Base-by-base conservation (phyloP, 92 coral and sea anemone genomes). In the Chrysogorgia sp. region DNA sequence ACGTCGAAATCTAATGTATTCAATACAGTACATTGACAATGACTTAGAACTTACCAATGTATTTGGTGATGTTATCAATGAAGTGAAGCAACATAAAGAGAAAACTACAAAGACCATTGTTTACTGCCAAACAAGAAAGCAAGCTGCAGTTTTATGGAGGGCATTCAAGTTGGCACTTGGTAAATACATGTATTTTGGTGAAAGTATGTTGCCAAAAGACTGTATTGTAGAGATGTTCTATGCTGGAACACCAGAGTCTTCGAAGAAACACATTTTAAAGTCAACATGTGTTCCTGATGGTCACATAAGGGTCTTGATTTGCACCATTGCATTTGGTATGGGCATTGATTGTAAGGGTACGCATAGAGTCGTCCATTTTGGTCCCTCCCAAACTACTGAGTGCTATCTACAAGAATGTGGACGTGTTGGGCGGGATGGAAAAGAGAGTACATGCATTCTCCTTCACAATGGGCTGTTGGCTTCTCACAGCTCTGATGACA, bases 241-340 rank as follows among this genome's bases (percentile, higher is more conserved):
- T n/a, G n/a, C 50, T 43, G 50, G 50, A 33, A 79, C 88, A 9
- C 84, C 88, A 58, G 65, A 63, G 10, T 22, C 58, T 3, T 63
- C 66, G 14, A 85, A 85, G 50, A 58, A 85, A 63, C 59, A 71
- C 20, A 71, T 85, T 14, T 58, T 41, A n/a, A 49, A 71, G 40
- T 68, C 77, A 0, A 74, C 74, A 58, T 26, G 71, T 1, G 20
- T 47, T 28, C 56, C n/a, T 34, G 76, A 74, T 43, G 89, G 86
- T 34, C 85, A 76, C n/a, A 20, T 86, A 10, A 47, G 86, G 10
- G 45, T 86, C 0, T 45, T 86, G 25, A 67, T 86, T 52, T 82
- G 83, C 28, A 64, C 83, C 1, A 69, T 86, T 67, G 86, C 89
- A 17, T 86, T 86, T 56, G 89, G 89, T 19, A 80, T 85, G 89